phyloP scores from a whole-genome alignment of 1,140 invertebrate genomes.

The Belonocnema kinseyi region DNA sequence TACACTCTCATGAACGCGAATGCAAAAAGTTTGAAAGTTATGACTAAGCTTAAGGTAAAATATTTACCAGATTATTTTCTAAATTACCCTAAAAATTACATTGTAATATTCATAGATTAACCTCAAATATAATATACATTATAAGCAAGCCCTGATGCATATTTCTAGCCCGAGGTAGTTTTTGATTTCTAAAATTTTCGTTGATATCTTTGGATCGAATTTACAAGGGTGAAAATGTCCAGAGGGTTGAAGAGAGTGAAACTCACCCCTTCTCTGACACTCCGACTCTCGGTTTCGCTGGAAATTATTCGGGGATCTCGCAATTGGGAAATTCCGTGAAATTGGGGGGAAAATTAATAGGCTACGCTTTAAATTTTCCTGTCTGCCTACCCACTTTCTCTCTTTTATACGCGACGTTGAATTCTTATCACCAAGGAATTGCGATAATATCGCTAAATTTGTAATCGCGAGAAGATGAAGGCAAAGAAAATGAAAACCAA shows the following conservation, averaged over 20 bases:
- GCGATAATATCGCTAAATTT: slow-evolving; percentile 1
- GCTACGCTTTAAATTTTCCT: slow-evolving; percentile 15
- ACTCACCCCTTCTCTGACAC: not conserved
- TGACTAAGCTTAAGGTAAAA: too few species aligned
- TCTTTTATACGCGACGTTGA: not conserved
- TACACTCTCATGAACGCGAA: too few species aligned
- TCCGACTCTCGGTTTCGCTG: not conserved
- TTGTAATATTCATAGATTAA: too few species aligned
- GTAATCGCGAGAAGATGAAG: not conserved
- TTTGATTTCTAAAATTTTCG: too few species aligned
- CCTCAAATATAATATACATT: too few species aligned
- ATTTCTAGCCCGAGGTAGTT: too few species aligned
- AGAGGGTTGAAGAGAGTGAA: not conserved
- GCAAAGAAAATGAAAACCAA: not conserved
- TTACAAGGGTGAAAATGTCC: too few species aligned
- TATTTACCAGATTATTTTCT: too few species aligned
- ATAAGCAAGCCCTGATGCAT: too few species aligned
- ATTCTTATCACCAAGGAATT: slow-evolving; percentile 20
- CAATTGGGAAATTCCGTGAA: slow-evolving; percentile 26
- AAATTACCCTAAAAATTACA: too few species aligned
- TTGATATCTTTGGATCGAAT: too few species aligned
- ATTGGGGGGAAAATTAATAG: slow-evolving; percentile 26
- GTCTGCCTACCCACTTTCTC: not conserved
- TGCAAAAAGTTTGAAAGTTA: too few species aligned
- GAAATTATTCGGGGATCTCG: slow-evolving; percentile 11